Evolutionary conservation across 2,888 invertebrate genomes (phyloP).

Genomic region (Dromius quadrimaculatus): DNA sequence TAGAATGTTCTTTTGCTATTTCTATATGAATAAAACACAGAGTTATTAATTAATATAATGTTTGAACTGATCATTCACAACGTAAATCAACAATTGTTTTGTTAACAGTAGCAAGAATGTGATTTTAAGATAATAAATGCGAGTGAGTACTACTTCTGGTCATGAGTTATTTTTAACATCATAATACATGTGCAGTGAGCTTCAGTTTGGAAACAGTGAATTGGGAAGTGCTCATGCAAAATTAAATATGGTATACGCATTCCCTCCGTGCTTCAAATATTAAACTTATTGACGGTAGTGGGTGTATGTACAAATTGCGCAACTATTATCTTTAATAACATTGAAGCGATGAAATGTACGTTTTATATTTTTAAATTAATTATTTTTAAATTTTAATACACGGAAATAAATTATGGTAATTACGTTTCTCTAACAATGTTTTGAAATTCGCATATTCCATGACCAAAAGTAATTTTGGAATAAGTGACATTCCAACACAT

Average conservation of each 20-base stretch:
- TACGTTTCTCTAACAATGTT: too few species aligned
- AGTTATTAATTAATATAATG: slow-evolving; percentile 12
- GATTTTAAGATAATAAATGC: slow-evolving; percentile 9
- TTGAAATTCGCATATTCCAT: too few species aligned
- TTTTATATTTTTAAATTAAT: too few species aligned
- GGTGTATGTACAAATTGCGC: slow-evolving; percentile 16
- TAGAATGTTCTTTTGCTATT: slow-evolving; percentile 9
- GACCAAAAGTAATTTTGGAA: too few species aligned
- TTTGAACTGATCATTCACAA: neutral
- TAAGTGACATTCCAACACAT: too few species aligned
- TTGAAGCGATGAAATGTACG: neutral
- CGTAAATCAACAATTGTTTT: slow-evolving; percentile 9
- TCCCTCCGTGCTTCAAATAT: slow-evolving; percentile 25
- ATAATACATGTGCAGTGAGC: slow-evolving; percentile 28
- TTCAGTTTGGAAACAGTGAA: slow-evolving; percentile 9
- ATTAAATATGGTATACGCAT: slow-evolving; percentile 26
- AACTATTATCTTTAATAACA: slow-evolving; percentile 11
- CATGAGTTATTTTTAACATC: slow-evolving; percentile 32
- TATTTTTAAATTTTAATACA: too few species aligned
- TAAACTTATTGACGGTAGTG: slow-evolving; percentile 15
- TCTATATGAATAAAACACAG: neutral
- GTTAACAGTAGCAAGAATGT: neutral
- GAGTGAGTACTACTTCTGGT: slow-evolving; percentile 23
- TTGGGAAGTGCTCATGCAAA: slow-evolving; percentile 12
- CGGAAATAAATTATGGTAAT: too few species aligned